Base-by-base conservation (phyloP, 1,140 invertebrate genomes). In the Sarcophaga peregrina region DNA sequence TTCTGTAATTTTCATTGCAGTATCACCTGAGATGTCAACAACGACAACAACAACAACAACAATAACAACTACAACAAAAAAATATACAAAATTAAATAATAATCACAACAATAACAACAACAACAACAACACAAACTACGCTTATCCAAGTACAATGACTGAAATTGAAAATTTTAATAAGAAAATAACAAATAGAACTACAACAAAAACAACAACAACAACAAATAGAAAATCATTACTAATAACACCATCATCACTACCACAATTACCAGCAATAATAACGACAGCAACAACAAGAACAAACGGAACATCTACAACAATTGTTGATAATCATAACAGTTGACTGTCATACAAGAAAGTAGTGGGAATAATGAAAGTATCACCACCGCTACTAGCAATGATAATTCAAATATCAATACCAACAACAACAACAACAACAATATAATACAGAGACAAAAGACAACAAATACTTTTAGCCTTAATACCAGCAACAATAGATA, bases 21-120 rank as follows among this genome's bases (percentile, higher is more conserved):
- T 83, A 37, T 83, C 82, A 47, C 82, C 82, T 48, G 82, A 83
- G 58, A 80, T 83, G 68, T 68, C 58, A 62, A 83, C 74, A n/a
- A n/a, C n/a, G n/a, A n/a, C n/a, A n/a, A n/a, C n/a, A n/a, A n/a
- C n/a, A n/a, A n/a, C n/a, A n/a, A n/a, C n/a, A 78, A 62, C 74
- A 75, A 58, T 37, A 78, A 62, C 74, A 75, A 46, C 45, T 73
- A 13, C 80, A 81, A 80, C 68, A 48, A 83, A 37, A 73, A 83
- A 54, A 81, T 54, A 46, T 48, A 81, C 75, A 46, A 72, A 81
- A 25, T 46, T 81, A 68, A 46, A 62, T 46, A 72, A 81, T 81
- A 52, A 68, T 37, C 20, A 37, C 25, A 37, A 37, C 25, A 37
- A 37, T 4, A 37, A 37, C 25, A 37, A 37, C 25, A 78, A 62